Evolutionary conservation across 2,888 invertebrate species (phyloP).

Genomic region (Lacanobia oleracea): DNA sequence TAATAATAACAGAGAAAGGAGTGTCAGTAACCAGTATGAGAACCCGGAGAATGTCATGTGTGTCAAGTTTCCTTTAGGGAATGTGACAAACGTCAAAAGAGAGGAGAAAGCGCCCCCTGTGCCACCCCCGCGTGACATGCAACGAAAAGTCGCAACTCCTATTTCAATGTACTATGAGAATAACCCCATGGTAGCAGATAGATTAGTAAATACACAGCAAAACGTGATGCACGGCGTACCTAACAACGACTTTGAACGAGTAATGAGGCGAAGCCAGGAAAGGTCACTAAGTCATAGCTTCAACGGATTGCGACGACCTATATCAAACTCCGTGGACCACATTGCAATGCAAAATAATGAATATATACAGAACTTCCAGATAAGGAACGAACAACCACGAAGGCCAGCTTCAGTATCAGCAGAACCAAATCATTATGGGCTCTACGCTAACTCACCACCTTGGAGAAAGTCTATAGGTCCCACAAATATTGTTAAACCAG

Average conservation of each 20-base stretch:
- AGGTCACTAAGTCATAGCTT: slow-evolving; percentile 84
- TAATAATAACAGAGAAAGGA: slow-evolving; percentile 83
- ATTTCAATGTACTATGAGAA: slow-evolving; percentile 89
- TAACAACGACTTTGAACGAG: slow-evolving; percentile 87
- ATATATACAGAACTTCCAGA: slow-evolving; percentile 77
- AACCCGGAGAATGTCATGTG: slow-evolving; percentile 86
- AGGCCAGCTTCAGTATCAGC: slow-evolving; percentile 88
- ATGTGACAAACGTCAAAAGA: slow-evolving; percentile 83
- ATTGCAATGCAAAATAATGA: slow-evolving; percentile 89
- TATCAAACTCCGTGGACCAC: slow-evolving; percentile 89
- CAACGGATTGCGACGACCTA: slow-evolving; percentile 86
- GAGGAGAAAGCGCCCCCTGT: slow-evolving; percentile 92
- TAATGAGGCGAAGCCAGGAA: slow-evolving; percentile 88
- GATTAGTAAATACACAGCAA: slow-evolving; percentile 74
- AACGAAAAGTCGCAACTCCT: slow-evolving; percentile 90
- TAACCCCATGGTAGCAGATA: slow-evolving; percentile 79
- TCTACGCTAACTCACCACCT: slow-evolving; percentile 83
- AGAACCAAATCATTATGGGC: slow-evolving; percentile 87
- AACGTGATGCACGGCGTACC: slow-evolving; percentile 83
- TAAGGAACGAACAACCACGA: slow-evolving; percentile 83
- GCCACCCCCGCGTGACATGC: slow-evolving; percentile 95
- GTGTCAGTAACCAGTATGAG: slow-evolving; percentile 80
- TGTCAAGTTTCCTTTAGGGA: slow-evolving; percentile 89
- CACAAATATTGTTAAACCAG: slow-evolving; percentile 80
- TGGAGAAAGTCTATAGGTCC: slow-evolving; percentile 83